A percentile compares a stretch with the other conserved stretches of the same genome.
Evolutionary conservation across 2,113 vertebrate species (phyloP).

Genomic region (Syngnathoides biaculeatus): DNA sequence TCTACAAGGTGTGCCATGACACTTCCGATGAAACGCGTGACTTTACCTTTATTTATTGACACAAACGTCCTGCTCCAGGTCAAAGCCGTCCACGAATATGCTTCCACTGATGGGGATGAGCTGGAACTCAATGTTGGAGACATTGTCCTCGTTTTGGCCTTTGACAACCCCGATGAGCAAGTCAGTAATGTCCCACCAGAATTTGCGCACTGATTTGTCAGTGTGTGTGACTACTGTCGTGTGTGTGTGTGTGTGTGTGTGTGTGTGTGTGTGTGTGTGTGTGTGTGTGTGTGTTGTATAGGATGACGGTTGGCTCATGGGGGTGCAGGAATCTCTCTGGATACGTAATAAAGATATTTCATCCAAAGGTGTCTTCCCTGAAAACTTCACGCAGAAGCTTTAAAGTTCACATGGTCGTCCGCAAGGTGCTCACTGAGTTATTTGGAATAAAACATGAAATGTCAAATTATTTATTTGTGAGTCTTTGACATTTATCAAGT

Average conservation of each 20-base stretch:
- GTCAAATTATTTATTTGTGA: slow-evolving; percentile 1
- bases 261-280: slow-evolving; percentile 7
- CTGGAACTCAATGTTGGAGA: slow-evolving; percentile 89
- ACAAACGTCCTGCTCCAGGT: slow-evolving; percentile 70
- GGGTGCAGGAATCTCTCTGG: slow-evolving; percentile 89
- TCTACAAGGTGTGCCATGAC: slow-evolving; percentile 81
- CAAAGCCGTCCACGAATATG: slow-evolving; percentile 89
- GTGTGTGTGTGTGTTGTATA: slow-evolving; percentile 48
- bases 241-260: slow-evolving; percentile 14
- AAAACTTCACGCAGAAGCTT: slow-evolving; percentile 93
- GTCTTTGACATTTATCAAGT: background rate
- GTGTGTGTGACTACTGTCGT: too few relatives aligned
- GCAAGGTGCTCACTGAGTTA: background rate
- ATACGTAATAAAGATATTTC: slow-evolving; percentile 83
- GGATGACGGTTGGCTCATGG: slow-evolving; percentile 97
- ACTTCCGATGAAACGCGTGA: background rate
- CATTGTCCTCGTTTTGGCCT: slow-evolving; percentile 85
- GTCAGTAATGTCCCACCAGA: slow-evolving; percentile 54
- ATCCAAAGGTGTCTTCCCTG: slow-evolving; percentile 89
- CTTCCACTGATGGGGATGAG: slow-evolving; percentile 86
- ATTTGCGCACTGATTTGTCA: background rate
- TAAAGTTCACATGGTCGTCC: slow-evolving; percentile 61
- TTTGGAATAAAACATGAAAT: background rate
- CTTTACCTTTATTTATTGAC: background rate
- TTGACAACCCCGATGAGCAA: slow-evolving; percentile 91